A percentile compares a stretch with the other conserved stretches of the same genome.
Evolutionary conservation across 1,140 invertebrate genomes (phyloP).

Genomic region (Drosophila kurseongensis): DNA sequence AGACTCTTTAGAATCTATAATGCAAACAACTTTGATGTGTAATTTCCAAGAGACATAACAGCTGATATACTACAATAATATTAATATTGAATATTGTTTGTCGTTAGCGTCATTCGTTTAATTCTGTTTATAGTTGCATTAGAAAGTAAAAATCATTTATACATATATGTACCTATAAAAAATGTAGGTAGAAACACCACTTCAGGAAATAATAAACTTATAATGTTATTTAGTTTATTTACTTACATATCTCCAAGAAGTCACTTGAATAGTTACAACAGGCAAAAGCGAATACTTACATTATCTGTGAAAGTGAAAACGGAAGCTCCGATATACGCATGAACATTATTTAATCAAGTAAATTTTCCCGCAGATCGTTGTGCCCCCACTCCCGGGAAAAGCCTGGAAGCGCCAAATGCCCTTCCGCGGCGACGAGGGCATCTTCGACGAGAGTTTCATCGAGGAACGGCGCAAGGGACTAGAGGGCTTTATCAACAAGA

Average conservation of each 20-base stretch:
- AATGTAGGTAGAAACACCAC: not conserved
- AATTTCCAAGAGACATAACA: no score
- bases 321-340: not conserved
- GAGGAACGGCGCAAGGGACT: conserved; percentile 99
- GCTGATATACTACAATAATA: no score
- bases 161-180: not conserved
- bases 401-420: conserved; percentile 99
- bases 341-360: conserved; percentile 2
- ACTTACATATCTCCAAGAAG: not conserved
- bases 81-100: no score
- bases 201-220: not conserved
- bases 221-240: no score
- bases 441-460: conserved; percentile 99
- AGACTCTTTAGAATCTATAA: no score
- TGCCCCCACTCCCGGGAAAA: conserved; percentile 98
- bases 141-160: not conserved
- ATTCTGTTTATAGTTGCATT: no score
- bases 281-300: not conserved
- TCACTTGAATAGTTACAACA: not conserved
- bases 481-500: conserved; percentile 99
- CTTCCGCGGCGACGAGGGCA: conserved; percentile 98
- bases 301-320: conserved; percentile 3
- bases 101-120: no score
- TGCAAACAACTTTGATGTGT: no score
- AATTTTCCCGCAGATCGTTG: conserved; percentile 92